Evolutionary conservation across 2,113 vertebrate species (phyloP).

Genomic region (Catharus fuscescens): DNA sequence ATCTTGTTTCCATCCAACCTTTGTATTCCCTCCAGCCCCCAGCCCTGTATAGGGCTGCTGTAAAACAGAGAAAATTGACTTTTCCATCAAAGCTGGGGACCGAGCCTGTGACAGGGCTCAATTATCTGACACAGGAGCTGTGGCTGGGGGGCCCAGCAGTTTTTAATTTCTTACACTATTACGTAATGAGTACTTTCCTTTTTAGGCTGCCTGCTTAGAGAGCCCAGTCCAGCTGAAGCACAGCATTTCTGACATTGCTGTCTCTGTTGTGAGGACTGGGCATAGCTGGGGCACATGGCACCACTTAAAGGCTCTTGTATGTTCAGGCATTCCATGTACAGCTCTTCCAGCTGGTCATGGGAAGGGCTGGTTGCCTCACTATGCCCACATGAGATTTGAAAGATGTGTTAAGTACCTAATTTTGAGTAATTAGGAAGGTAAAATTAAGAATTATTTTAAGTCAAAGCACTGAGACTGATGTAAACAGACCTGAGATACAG

Average conservation of each 20-base stretch:
- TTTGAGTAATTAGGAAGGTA: neutral
- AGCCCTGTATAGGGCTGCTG: neutral
- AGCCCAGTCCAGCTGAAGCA: neutral
- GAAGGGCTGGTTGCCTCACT: neutral
- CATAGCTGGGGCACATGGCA: neutral
- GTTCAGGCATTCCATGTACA: neutral
- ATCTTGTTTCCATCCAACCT: neutral
- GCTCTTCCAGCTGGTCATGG: neutral
- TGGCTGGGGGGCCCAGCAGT: neutral
- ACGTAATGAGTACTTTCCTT: neutral
- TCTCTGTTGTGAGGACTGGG: neutral
- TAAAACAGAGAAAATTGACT: neutral
- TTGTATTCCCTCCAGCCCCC: neutral
- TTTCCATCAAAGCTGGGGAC: neutral
- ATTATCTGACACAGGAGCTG: neutral
- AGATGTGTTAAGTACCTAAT: neutral
- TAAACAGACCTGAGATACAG: neutral
- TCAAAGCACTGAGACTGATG: neutral
- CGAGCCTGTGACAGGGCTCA: neutral
- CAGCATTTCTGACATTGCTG: neutral
- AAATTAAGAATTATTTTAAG: neutral
- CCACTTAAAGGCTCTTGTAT: neutral
- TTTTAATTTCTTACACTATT: neutral
- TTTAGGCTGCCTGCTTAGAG: neutral
- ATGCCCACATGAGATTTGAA: neutral